These are phyloP conservation scores for Leptoclinus maculatus DNA, from an alignment of 2,797 vertebrate species.

Conservation along the genomic window DNA sequence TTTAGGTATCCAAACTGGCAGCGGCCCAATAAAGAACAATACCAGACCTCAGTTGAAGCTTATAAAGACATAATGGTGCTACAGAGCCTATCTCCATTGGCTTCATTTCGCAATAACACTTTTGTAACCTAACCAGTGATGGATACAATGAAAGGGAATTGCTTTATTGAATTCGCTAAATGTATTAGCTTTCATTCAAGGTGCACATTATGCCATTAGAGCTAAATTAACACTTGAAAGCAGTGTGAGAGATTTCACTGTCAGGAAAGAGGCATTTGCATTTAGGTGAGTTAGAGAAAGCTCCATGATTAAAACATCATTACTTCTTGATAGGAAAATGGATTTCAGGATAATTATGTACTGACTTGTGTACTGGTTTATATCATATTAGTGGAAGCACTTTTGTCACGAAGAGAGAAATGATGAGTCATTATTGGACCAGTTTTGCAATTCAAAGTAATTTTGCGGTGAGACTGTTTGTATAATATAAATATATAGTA, in stretches of 20 bases:
- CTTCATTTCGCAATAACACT: conserved; percentile 8
- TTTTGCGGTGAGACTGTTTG: neutral
- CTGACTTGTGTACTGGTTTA: conserved; percentile 11
- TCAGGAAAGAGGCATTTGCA: neutral
- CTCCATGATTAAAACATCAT: neutral
- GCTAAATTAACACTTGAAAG: conserved; percentile 4
- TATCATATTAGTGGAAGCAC: neutral
- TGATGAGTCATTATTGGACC: conserved; percentile 17
- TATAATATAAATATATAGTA: neutral
- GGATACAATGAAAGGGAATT: neutral
- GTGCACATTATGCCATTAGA: neutral
- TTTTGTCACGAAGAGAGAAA: conserved; percentile 6
- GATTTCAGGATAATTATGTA: neutral
- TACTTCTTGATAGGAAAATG: conserved; percentile 10
- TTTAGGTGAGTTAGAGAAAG: neutral
- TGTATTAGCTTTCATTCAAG: neutral
- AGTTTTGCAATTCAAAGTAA: neutral
- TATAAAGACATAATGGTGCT: conserved; percentile 33
- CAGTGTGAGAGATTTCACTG: neutral
- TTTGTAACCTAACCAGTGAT: neutral
- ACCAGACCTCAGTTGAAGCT: conserved; percentile 18
- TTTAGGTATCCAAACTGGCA: neutral
- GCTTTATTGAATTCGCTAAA: neutral
- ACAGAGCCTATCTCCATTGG: conserved; percentile 3
- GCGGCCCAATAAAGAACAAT: conserved; percentile 1